Base-by-base conservation (phyloP, 2,113 vertebrate genomes). In the Thryonomys swinderianus region DNA sequence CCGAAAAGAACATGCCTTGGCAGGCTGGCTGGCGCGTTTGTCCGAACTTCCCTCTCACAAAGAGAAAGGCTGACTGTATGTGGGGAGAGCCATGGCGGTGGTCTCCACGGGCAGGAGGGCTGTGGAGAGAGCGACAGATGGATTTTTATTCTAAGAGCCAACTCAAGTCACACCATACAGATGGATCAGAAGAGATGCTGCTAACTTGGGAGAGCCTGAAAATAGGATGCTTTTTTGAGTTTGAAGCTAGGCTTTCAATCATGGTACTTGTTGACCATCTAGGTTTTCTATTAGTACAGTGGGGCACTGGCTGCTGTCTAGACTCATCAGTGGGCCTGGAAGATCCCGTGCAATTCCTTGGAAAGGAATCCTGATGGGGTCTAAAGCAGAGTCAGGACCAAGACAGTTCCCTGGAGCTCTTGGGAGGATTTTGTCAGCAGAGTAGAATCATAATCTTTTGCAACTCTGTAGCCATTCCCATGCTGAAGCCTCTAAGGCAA, bases 401-500 rank as follows among this genome's bases (percentile, higher is more conserved):
- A 69, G 20, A 0, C 17, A 48, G 13, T 45, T 92, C 59, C 32
- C 51, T 61, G 3, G 89, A 88, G 61, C 42, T 81, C 57, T 59
- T 0, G 0, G 71, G 91, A 84, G 32, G 34, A 82, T 89, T 76
- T 40, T 73, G n/a, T 57, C 53, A 66, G 55, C 69, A 96, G 79
- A 81, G 45, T 8, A 14, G 87, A 95, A 89, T 88, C 82, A 78
- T 48, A 80, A 96, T 97, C 95, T 84, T 92, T 48, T 4, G 37
- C 76, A 93, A 62, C 20, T 92, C 53, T 30, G 18, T 37, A 69
- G 9, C 55, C 88, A 76, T 97, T 40, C 66, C 94, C 45, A 87
- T 74, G 62, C 66, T 18, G 88, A 92, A 94, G 79, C 81, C 96
- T 97, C 94, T 88, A 93, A 97, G 97, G 96, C 97, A 96, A 97